A percentile compares a stretch with the other conserved stretches of the same genome.
Evolutionary conservation across 2,113 vertebrate species (phyloP).

Genomic region (Prolemur simus): DNA sequence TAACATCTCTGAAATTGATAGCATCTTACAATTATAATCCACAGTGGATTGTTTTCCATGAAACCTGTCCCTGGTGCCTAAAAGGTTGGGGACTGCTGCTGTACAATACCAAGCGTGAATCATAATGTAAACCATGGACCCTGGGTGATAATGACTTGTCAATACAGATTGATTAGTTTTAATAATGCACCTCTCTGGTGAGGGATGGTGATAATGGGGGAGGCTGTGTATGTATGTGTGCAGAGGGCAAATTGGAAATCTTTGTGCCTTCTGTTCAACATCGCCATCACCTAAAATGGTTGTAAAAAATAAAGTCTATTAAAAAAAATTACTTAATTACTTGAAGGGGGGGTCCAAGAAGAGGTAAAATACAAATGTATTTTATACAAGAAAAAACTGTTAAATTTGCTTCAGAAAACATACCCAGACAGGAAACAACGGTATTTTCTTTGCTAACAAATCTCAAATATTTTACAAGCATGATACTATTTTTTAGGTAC

Average conservation of each 20-base stretch:
- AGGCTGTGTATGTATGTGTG: too few relatives aligned
- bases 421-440: background rate
- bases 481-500: background rate
- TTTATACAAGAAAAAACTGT: background rate
- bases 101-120: background rate
- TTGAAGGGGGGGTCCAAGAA: background rate
- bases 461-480: constrained; percentile 16
- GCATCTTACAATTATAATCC: background rate
- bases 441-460: background rate
- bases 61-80: too few relatives aligned
- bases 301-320: background rate
- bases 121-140: background rate
- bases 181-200: background rate
- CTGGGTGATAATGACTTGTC: background rate
- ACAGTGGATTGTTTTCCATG: background rate
- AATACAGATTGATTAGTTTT: background rate
- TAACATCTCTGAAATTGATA: constrained; percentile 12
- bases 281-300: background rate
- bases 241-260: background rate
- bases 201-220: background rate
- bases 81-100: too few relatives aligned
- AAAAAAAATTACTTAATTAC: background rate
- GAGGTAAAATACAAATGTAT: background rate
- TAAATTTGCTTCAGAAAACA: constrained; percentile 34
- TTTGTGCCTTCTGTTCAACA: background rate